Base-by-base conservation (phyloP, 2,113 vertebrate species). In the Epinephelus lanceolatus region DNA sequence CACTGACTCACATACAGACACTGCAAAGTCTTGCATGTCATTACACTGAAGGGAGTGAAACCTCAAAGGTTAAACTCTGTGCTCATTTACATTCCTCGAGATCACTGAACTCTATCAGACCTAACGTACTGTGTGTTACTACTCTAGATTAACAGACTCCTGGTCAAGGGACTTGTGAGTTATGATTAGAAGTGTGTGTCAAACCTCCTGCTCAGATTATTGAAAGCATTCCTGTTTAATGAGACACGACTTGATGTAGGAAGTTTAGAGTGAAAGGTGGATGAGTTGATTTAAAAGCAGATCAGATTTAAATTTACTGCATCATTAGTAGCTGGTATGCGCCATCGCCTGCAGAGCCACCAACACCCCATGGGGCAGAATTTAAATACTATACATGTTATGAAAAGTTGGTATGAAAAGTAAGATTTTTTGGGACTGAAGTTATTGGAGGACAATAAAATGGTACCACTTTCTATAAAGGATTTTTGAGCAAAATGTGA, bases 31-130 rank as follows among this genome's bases (percentile, higher is more conserved):
- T 51, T 47, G 55, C 23, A 18, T 37, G 59, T 51, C 45, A 27
- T 59, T 18, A 60, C 18, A 14, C 30, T 42, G 49, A 65, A 65
- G 30, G 15, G 21, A 25, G 37, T 17, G 12, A 21, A 70, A 70
- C 33, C 69, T 25, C n/a, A 19, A 25, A 23, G 33, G 52, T 25
- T 23, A 61, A 11, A 27, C 14, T 33, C 27, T 60, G 27, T 60
- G 27, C 33, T 25, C 17, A 60, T 60, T 33, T 30, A 60, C 27
- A 33, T 84, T 84, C 78, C 62, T 76, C n/a, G 45, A 52, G 68
- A 60, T 57, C 68, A 74, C 49, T 87, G 85, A 87, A 83, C 82
- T 76, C 53, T 57, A 23, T 80, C 33, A 80, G 72, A 72, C 67
- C 67, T 60, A 45, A 76, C 78, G 79, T 62, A 23, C 87, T 88